Evolutionary conservation across 30 jellyfish, hydroid and myxozoan genomes (phyloP).

Genomic region (Aurelia aurita): DNA sequence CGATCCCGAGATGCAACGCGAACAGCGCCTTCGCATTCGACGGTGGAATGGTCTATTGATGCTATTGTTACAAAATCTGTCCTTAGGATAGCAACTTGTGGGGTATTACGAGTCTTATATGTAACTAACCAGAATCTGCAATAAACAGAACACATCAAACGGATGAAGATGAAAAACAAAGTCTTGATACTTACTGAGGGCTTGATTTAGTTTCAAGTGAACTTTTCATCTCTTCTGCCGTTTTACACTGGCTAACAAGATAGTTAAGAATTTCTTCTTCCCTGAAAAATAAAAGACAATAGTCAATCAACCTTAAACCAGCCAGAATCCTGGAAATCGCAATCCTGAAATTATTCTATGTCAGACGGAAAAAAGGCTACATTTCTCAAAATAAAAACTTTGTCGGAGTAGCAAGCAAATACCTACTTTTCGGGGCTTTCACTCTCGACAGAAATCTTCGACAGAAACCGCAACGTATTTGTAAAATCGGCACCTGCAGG

Average conservation of each 20-base stretch:
- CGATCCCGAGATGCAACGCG: too few relatives aligned
- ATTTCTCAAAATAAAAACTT: too few relatives aligned
- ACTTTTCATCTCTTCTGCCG: slow-evolving; percentile 64
- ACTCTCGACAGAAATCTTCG: slow-evolving; percentile 35
- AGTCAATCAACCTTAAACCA: neutral
- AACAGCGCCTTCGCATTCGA: too few relatives aligned
- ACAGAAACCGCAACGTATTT: slow-evolving; percentile 81
- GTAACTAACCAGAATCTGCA: too few relatives aligned
- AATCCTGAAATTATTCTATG: neutral
- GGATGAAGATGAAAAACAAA: too few relatives aligned
- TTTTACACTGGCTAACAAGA: slow-evolving; percentile 63
- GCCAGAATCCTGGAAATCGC: neutral
- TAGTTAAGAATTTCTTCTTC: slow-evolving; percentile 44
- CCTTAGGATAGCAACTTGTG: too few relatives aligned
- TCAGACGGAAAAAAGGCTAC: too few relatives aligned
- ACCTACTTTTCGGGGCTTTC: slow-evolving; percentile 57
- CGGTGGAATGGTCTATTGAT: too few relatives aligned
- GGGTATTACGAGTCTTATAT: too few relatives aligned
- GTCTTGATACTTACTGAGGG: slow-evolving; percentile 40
- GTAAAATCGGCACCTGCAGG: slow-evolving; percentile 85
- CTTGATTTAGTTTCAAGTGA: slow-evolving; percentile 35
- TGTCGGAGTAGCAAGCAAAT: too few relatives aligned
- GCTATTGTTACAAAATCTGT: too few relatives aligned
- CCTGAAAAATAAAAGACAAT: slow-evolving; percentile 6
- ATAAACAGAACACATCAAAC: too few relatives aligned